These are phyloP conservation scores for Cylindroiulus punctatus DNA, from an alignment of 2,888 invertebrate genomes.

Conservation along the genomic window DNA sequence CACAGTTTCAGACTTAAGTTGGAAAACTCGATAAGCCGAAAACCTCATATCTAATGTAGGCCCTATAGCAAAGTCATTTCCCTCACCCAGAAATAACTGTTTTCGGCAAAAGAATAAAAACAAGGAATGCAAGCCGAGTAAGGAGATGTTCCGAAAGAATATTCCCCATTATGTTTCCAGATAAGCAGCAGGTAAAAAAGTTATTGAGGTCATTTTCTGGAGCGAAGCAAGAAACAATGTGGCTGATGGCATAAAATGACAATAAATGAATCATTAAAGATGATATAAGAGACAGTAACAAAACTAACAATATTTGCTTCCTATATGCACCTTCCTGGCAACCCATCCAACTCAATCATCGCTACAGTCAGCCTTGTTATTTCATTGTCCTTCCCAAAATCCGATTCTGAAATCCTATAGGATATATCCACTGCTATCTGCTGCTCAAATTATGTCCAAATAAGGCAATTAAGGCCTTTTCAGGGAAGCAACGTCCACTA, in stretches of 20 bases:
- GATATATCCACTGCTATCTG: too few species aligned
- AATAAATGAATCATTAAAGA: background rate
- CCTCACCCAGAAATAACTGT: background rate
- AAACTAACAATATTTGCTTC: background rate
- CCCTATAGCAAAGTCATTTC: background rate
- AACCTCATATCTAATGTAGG: too few species aligned
- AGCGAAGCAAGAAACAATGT: background rate
- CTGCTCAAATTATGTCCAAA: too few species aligned
- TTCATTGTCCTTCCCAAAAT: background rate
- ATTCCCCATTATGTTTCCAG: constrained; percentile 4
- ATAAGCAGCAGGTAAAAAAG: constrained; percentile 7
- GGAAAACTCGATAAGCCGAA: too few species aligned
- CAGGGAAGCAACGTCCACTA: too few species aligned
- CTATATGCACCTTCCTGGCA: background rate
- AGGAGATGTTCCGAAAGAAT: background rate
- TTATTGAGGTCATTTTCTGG: background rate
- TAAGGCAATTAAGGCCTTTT: too few species aligned
- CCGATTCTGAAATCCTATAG: background rate
- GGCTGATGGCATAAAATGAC: background rate
- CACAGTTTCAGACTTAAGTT: too few species aligned
- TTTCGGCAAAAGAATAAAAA: background rate
- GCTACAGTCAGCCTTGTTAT: background rate
- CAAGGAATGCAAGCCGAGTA: background rate
- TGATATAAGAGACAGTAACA: background rate
- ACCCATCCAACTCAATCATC: background rate